A percentile compares a stretch with the other conserved stretches of the same genome.
These are phyloP conservation scores for Entomyzon cyanotis DNA, from an alignment of 2,113 vertebrate genomes.

Conservation along the genomic window DNA sequence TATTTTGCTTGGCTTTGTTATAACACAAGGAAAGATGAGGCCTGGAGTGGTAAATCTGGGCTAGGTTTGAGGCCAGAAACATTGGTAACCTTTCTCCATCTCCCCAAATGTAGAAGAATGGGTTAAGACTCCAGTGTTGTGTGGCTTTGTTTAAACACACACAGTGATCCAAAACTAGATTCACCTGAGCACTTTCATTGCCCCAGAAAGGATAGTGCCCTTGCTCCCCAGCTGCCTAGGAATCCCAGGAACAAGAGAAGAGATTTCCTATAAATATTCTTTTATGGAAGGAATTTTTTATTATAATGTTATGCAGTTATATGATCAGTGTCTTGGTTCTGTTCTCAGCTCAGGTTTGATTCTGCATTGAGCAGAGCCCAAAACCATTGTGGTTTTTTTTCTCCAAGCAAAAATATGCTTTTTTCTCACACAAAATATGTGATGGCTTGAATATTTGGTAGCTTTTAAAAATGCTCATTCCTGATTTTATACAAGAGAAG, in stretches of 20 bases:
- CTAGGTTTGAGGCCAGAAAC: background rate
- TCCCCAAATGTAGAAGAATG: background rate
- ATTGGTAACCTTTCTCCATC: background rate
- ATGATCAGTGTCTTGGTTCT: background rate
- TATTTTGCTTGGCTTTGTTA: background rate
- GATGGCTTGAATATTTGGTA: background rate
- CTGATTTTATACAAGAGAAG: background rate
- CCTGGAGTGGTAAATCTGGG: background rate
- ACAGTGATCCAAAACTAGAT: background rate
- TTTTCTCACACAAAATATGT: background rate
- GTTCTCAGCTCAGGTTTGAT: background rate
- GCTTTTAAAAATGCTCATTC: background rate
- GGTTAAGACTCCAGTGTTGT: background rate
- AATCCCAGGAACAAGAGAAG: background rate
- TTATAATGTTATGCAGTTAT: background rate
- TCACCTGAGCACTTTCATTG: background rate
- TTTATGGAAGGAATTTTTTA: background rate
- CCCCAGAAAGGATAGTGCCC: background rate
- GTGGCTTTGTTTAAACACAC: background rate
- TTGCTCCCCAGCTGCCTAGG: background rate
- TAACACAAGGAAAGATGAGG: background rate
- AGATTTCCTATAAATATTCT: background rate
- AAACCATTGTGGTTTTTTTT: background rate
- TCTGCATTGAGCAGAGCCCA: background rate
- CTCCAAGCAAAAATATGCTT: background rate